A percentile compares a stretch with the other conserved stretches of the same genome.
Evolutionary conservation across 2,888 invertebrate species (phyloP).

Genomic region (Tenthredo distinguenda): DNA sequence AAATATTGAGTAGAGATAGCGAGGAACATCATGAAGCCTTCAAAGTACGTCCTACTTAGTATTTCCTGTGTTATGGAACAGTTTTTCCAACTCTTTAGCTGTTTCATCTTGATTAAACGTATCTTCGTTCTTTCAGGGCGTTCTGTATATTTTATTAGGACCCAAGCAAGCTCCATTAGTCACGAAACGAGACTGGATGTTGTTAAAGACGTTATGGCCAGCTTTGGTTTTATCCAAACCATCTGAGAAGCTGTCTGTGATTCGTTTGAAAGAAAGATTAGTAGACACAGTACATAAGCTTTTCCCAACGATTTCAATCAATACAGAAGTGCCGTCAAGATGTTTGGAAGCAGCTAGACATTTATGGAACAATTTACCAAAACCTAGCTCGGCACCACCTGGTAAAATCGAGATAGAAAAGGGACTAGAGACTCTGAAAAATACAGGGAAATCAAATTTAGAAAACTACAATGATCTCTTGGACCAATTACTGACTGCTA

Average conservation of each 20-base stretch:
- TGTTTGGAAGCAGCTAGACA: slow-evolving; percentile 79
- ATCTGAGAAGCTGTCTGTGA: slow-evolving; percentile 92
- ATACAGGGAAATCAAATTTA: slow-evolving; percentile 79
- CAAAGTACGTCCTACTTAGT: slow-evolving; percentile 78
- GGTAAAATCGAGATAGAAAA: slow-evolving; percentile 73
- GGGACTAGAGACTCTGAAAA: slow-evolving; percentile 73
- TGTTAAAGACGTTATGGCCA: slow-evolving; percentile 87
- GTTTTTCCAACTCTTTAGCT: background rate
- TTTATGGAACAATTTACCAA: slow-evolving; percentile 77
- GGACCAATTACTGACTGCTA: slow-evolving; percentile 79
- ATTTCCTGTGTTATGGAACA: slow-evolving; percentile 21
- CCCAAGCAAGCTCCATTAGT: slow-evolving; percentile 84
- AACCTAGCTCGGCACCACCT: slow-evolving; percentile 75
- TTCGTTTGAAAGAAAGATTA: slow-evolving; percentile 81
- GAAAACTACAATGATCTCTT: slow-evolving; percentile 80
- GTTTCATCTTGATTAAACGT: background rate
- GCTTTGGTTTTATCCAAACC: slow-evolving; percentile 88
- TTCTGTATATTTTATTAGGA: slow-evolving; percentile 87
- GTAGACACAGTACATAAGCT: slow-evolving; percentile 81
- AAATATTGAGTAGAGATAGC: slow-evolving; percentile 82
- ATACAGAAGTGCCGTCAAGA: slow-evolving; percentile 80
- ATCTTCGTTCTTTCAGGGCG: slow-evolving; percentile 80
- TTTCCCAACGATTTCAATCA: slow-evolving; percentile 84
- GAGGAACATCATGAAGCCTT: slow-evolving; percentile 84
- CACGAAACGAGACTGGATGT: slow-evolving; percentile 88